A percentile compares a stretch with the other conserved stretches of the same genome.
These are phyloP conservation scores for Deilephila porcellus DNA, from an alignment of 2,888 invertebrate genomes.

Conservation along the genomic window DNA sequence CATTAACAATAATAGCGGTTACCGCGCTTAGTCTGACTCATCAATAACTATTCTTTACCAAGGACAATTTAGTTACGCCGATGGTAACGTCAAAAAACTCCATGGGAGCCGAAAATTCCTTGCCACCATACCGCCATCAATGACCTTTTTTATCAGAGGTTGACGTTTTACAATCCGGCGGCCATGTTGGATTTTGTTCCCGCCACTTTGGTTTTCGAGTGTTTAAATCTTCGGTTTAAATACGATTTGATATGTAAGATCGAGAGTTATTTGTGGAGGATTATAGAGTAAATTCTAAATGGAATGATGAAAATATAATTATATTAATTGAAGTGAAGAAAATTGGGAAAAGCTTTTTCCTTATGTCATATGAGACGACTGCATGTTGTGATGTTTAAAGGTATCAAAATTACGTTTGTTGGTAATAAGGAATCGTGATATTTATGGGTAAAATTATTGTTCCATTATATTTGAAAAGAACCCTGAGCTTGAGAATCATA, in stretches of 20 bases:
- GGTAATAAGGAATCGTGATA: no score
- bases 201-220: conserved; percentile 34
- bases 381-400: no score
- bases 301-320: not conserved
- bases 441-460: no score
- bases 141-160: conserved; percentile 36
- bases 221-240: no score
- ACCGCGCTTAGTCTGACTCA: conserved; percentile 60
- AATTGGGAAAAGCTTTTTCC: no score
- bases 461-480: no score
- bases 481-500: no score
- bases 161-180: conserved; percentile 37
- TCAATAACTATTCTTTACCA: conserved; percentile 44
- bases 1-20: conserved; percentile 46
- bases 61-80: conserved; percentile 74
- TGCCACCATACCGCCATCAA: conserved; percentile 55
- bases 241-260: not conserved
- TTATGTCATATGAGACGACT: no score
- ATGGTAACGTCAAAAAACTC: conserved; percentile 68
- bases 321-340: no score
- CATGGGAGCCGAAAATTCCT: conserved; percentile 76
- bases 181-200: conserved; percentile 32
- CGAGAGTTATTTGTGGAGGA: not conserved
- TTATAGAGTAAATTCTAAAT: not conserved
- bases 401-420: no score